Evolutionary conservation across 2,888 invertebrate species (phyloP).

Genomic region (Apamea monoglypha): DNA sequence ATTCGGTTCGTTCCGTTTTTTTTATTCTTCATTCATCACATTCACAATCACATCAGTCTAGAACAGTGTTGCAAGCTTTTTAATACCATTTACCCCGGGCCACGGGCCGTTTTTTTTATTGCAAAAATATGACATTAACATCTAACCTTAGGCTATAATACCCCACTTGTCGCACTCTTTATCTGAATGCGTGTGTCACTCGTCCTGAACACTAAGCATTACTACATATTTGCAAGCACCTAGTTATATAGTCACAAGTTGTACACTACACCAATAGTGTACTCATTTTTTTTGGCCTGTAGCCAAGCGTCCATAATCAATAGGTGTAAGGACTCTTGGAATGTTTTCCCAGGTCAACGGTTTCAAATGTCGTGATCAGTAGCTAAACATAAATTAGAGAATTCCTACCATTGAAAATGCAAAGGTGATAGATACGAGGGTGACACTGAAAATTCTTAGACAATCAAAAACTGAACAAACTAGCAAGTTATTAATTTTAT

Average conservation of each 20-base stretch:
- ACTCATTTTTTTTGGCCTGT: slow-evolving; percentile 9
- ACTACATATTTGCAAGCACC: not conserved
- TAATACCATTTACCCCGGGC: slow-evolving; percentile 3
- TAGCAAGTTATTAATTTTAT: too few species aligned
- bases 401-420: not conserved
- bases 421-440: not conserved
- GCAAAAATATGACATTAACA: not conserved
- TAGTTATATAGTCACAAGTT: not conserved
- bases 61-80: slow-evolving; percentile 41
- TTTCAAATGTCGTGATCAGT: not conserved
- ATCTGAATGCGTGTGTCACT: not conserved
- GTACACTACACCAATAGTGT: not conserved
- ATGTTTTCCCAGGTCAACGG: slow-evolving; percentile 1
- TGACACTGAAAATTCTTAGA: too few species aligned
- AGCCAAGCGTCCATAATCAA: slow-evolving; percentile 27
- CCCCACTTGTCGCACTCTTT: not conserved
- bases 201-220: not conserved
- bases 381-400: not conserved
- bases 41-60: slow-evolving; percentile 21
- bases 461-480: too few species aligned
- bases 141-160: not conserved
- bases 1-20: slow-evolving; percentile 50
- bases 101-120: not conserved
- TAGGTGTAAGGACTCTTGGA: not conserved
- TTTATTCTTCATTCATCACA: slow-evolving; percentile 50